phyloP scores from a whole-genome alignment of 2,113 vertebrate genomes.

The Cercocebus atys region DNA sequence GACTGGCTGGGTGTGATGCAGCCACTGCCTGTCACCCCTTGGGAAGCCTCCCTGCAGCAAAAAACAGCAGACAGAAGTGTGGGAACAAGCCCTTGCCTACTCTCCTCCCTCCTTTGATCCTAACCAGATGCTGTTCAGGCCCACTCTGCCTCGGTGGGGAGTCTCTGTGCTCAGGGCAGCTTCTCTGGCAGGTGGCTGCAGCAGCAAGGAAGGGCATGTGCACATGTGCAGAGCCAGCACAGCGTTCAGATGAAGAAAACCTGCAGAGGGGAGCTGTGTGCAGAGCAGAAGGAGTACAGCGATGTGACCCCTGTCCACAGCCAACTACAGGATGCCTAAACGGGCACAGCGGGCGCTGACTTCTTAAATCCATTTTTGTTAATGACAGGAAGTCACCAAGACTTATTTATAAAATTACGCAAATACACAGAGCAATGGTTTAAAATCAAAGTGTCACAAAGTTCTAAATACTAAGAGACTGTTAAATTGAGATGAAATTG shows the following conservation, averaged over 20 bases:
- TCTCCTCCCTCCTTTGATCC: slow-evolving; percentile 28
- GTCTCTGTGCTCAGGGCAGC: neutral
- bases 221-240: neutral
- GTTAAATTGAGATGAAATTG: neutral
- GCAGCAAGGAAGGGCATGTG: neutral
- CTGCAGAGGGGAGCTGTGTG: neutral
- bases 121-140: neutral
- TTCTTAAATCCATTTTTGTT: neutral
- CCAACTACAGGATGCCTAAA: neutral
- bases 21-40: neutral
- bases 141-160: neutral
- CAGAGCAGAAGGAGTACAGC: neutral
- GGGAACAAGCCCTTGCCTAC: neutral
- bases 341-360: neutral
- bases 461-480: neutral
- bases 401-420: neutral
- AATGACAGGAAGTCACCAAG: neutral
- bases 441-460: neutral
- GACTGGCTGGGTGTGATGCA: neutral
- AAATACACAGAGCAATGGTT: neutral
- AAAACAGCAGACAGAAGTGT: neutral
- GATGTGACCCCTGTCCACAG: neutral
- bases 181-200: slow-evolving; percentile 13
- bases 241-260: neutral
- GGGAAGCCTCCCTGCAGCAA: neutral